Percentiles rank a stretch among this genome's conserved stretches.
Evolutionary conservation across 2,797 vertebrate genomes (phyloP).

Genomic region (Lacerta viridis): DNA sequence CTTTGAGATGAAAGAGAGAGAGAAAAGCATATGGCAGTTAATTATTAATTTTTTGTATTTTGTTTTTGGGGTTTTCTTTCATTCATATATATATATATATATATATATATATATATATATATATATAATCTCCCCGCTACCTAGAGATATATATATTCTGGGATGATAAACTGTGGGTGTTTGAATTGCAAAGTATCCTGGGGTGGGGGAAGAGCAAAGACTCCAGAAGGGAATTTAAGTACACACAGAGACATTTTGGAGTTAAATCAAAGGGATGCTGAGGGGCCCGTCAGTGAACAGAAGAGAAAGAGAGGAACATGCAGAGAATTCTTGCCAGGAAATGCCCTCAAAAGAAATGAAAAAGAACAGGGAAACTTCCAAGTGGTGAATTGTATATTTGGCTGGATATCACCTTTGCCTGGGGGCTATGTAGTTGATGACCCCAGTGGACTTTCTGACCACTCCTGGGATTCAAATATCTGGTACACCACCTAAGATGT

Average conservation of each 20-base stretch:
- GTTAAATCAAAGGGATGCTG: background rate
- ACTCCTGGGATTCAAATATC: fast-evolving
- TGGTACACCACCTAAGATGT: background rate
- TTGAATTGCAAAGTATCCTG: conserved; percentile 10
- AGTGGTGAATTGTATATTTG: background rate
- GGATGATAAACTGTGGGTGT: background rate
- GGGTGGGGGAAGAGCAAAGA: background rate
- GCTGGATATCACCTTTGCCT: background rate
- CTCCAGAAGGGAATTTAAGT: background rate
- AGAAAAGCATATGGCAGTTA: conserved; percentile 10
- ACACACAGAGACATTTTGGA: background rate
- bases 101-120: no score
- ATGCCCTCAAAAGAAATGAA: conserved; percentile 2
- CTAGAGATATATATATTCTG: background rate
- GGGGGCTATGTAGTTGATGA: background rate
- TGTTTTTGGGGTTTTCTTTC: background rate
- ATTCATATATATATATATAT: no score
- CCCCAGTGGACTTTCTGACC: fast-evolving
- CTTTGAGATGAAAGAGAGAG: conserved; percentile 25
- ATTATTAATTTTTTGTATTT: conserved; percentile 28
- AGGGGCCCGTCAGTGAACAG: background rate
- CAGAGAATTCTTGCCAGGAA: background rate
- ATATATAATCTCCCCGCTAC: background rate
- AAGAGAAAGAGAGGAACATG: background rate
- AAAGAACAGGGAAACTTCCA: background rate